Evolutionary conservation across 2,113 vertebrate genomes (phyloP).

Genomic region (Montifringilla adamsi): DNA sequence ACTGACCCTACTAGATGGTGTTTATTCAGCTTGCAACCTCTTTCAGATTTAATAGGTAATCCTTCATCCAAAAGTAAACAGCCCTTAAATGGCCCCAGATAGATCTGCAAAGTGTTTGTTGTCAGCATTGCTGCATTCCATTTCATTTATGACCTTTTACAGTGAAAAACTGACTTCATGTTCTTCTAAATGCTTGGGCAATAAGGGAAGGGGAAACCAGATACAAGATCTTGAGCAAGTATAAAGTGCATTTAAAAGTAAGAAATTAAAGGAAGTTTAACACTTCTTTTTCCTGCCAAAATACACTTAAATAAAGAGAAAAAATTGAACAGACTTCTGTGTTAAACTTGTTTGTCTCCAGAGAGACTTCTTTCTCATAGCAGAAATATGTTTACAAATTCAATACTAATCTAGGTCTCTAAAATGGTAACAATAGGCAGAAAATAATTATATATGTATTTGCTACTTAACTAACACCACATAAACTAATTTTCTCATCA

Average conservation of each 20-base stretch:
- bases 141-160: slow-evolving; percentile 47
- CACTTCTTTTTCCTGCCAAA: background rate
- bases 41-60: slow-evolving; percentile 53
- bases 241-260: background rate
- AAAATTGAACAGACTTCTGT: background rate
- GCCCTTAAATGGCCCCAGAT: slow-evolving; percentile 1
- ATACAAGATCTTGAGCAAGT: background rate
- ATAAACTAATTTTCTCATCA: background rate
- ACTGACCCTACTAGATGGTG: slow-evolving; percentile 10
- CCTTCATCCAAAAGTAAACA: slow-evolving; percentile 46
- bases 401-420: background rate
- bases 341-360: background rate
- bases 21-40: slow-evolving; percentile 54
- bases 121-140: slow-evolving; percentile 20
- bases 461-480: background rate
- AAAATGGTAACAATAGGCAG: background rate
- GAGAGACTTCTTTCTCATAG: background rate
- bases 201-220: background rate
- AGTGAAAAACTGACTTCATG: slow-evolving; percentile 21
- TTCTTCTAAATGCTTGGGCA: background rate
- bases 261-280: background rate
- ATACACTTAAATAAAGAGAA: background rate
- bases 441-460: background rate
- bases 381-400: background rate
- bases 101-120: slow-evolving; percentile 40